Percentiles rank a stretch among this genome's conserved stretches.
Evolutionary conservation across 1,140 invertebrate genomes (phyloP).

Genomic region (Trichonephila inaurata): DNA sequence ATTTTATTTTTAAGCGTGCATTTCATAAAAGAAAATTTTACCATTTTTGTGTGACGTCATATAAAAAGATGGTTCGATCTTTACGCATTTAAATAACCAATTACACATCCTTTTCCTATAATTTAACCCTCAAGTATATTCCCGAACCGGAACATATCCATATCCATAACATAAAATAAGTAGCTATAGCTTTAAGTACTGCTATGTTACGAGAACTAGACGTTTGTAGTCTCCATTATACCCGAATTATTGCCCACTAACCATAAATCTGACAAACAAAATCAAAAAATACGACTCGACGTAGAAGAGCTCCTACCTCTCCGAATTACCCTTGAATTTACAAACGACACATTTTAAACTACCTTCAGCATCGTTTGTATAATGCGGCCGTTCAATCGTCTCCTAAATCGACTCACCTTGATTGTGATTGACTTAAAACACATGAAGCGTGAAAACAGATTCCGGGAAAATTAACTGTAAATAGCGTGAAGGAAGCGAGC

Average conservation of each 20-base stretch:
- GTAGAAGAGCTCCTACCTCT: not conserved
- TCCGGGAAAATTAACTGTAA: not conserved
- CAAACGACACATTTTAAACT: not conserved
- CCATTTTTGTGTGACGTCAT: too few relatives aligned
- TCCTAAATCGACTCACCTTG: not conserved
- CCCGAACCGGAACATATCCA: not conserved
- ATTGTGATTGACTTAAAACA: not conserved
- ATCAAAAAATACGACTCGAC: not conserved
- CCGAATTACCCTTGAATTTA: not conserved
- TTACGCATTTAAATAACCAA: not conserved
- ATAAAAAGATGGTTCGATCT: not conserved
- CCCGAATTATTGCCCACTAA: not conserved
- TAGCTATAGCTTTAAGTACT: not conserved
- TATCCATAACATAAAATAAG: conserved; percentile 3
- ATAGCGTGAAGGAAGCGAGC: not conserved
- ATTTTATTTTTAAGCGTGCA: too few relatives aligned
- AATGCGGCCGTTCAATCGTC: not conserved
- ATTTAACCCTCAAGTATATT: not conserved
- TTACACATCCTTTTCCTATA: not conserved
- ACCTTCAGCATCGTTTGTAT: not conserved
- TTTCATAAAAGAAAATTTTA: too few relatives aligned
- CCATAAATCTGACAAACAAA: not conserved
- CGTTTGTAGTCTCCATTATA: not conserved
- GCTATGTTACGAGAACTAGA: not conserved
- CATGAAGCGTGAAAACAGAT: not conserved